Evolutionary conservation across 2,113 vertebrate species (phyloP).

Genomic region (Sphaerodactylus townsendi): DNA sequence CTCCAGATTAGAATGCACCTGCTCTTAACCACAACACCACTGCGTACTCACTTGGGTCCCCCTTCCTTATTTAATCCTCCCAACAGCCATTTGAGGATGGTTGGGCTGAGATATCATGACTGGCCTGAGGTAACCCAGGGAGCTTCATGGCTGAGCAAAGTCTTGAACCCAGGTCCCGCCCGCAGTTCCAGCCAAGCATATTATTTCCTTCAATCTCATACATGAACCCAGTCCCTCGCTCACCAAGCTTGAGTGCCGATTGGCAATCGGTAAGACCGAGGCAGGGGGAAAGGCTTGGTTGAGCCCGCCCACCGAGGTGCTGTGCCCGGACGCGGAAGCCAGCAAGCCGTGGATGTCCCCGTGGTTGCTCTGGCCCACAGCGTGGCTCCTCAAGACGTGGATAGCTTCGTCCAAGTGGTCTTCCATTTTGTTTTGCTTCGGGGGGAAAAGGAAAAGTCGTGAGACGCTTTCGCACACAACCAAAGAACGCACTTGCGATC

Average conservation of each 20-base stretch:
- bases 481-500: no score
- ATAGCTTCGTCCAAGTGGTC: conserved; percentile 97
- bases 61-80: no score
- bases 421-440: conserved; percentile 94
- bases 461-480: no score
- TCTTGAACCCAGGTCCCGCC: no score
- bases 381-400: conserved; percentile 93
- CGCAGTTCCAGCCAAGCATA: not conserved
- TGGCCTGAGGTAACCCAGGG: no score
- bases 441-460: not conserved
- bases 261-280: conserved; percentile 84
- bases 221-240: conserved; percentile 45
- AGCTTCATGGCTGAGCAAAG: no score
- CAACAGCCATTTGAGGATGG: no score
- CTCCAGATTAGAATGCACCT: no score
- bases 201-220: no score
- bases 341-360: conserved; percentile 87
- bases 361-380: conserved; percentile 85
- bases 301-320: conserved; percentile 80
- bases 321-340: conserved; percentile 76
- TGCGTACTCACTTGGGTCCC: no score
- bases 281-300: conserved; percentile 80
- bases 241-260: conserved; percentile 87
- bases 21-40: no score
- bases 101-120: no score